phyloP scores from a whole-genome alignment of 2,888 invertebrate species.

The Eudasyphora cyanicolor region DNA sequence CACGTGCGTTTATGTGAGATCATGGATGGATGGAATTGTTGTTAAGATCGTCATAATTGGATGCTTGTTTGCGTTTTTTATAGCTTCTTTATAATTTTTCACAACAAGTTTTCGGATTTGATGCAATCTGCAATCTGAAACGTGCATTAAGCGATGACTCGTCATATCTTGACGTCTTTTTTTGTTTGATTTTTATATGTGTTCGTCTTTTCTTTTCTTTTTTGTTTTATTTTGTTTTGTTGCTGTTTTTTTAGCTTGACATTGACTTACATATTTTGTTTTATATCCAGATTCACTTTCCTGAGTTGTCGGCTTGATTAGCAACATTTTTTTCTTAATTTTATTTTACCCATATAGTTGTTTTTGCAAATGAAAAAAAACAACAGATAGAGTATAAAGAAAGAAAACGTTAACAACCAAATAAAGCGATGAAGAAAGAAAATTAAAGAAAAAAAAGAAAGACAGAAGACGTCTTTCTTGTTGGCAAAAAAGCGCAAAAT shows the following conservation, averaged over 20 bases:
- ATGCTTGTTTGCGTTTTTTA: not conserved
- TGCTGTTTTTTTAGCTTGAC: conserved; percentile 52
- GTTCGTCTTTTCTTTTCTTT: not conserved
- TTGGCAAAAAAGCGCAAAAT: not conserved
- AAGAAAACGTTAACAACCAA: no score
- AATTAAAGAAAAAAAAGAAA: not conserved
- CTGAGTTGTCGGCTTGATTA: conserved; percentile 37
- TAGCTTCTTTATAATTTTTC: not conserved
- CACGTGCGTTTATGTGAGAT: not conserved
- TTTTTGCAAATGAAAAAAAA: not conserved
- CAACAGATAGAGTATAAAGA: not conserved
- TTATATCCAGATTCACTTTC: conserved; percentile 49
- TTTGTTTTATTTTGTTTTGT: no score
- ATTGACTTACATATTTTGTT: conserved; percentile 58
- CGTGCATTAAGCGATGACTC: not conserved
- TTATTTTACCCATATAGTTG: not conserved
- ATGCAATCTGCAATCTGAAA: not conserved
- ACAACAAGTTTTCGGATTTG: not conserved
- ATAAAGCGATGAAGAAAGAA: not conserved
- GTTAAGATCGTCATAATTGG: not conserved
- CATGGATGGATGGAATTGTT: not conserved
- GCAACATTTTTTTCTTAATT: conserved; percentile 34
- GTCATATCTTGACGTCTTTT: not conserved
- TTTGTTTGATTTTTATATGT: not conserved
- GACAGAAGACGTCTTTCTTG: not conserved